Base-by-base conservation (phyloP, 2,888 invertebrate species). In the Pollenia labialis region DNA sequence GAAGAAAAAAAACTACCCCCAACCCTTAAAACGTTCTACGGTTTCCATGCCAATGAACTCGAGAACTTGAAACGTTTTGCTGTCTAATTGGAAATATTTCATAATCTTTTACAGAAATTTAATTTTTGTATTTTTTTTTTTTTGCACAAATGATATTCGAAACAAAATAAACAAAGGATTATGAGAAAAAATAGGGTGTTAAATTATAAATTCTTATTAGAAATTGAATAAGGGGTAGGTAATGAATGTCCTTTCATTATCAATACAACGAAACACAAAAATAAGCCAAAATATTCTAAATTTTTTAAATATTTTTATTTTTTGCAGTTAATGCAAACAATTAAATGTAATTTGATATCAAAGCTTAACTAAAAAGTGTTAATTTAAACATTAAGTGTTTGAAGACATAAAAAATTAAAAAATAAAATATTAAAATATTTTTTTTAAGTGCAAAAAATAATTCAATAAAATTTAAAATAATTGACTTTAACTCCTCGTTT, bases 11-110 rank as follows among this genome's bases (percentile, higher is more conserved):
- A 85, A 81, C 76, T 81, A 87, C 84, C 87, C 84, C 76, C 75
- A 76, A 81, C 77, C 84, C 80, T 71, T 80, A 87, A 32, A 72
- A 74, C 14, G 44, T 54, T 44, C 12, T 44, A 48, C 50, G 58
- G 56, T 79, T 74, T 74, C 54, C 60, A 74, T 74, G 68, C 68
- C 79, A 81, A 74, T 85, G 84, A 87, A 87, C 84, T 74, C 48
- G 48, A 54, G 76, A 60, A 81, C 44, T 48, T 4, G 4, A 40
- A 68, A 75, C 62, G 11, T 54, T 76, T 50, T 44, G 42, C 56
- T 54, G 50, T 68, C 72, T 69, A 74, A 77, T 77, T 85, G 85
- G 81, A 23, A 75, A 81, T 64, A 81, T 79, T 69, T 85, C 77
- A 85, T 87, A 87, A 87, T 85, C 72, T 84, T 40, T 50, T n/a